phyloP scores from a whole-genome alignment of 2,888 invertebrate species.

The Elysia crispata region DNA sequence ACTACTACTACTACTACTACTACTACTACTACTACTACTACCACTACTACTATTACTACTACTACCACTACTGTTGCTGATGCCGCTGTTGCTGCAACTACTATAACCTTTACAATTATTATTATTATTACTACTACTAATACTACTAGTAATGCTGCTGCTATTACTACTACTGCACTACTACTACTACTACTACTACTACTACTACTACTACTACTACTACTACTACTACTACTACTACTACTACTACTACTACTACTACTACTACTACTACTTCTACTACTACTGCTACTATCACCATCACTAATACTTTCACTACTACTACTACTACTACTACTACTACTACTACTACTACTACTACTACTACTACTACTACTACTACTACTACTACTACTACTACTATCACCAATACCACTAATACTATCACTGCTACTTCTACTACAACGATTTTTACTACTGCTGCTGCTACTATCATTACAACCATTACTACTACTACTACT shows the following conservation, averaged over 20 bases:
- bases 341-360: constrained; percentile 41
- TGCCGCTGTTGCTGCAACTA: no score
- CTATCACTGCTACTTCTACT: no score
- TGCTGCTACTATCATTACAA: no score
- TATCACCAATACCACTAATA: no score
- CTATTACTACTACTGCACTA: neutral
- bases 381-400: constrained; percentile 9
- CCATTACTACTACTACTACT: no score
- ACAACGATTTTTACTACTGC: neutral
- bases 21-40: constrained; percentile 12
- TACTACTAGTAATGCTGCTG: no score
- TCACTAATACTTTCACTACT: neutral
- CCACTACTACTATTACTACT: constrained; percentile 2
- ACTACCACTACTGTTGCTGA: no score
- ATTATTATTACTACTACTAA: no score
- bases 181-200: constrained; percentile 15
- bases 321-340: neutral
- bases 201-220: constrained; percentile 42
- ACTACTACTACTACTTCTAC: constrained; percentile 26
- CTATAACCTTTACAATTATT: no score
- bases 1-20: constrained; percentile 9
- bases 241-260: constrained; percentile 44
- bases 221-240: constrained; percentile 38
- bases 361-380: constrained; percentile 40
- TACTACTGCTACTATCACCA: constrained; percentile 29